These are phyloP conservation scores for Epizoanthus rinbou DNA, from an alignment of 92 coral and sea anemone species.

Conservation along the genomic window DNA sequence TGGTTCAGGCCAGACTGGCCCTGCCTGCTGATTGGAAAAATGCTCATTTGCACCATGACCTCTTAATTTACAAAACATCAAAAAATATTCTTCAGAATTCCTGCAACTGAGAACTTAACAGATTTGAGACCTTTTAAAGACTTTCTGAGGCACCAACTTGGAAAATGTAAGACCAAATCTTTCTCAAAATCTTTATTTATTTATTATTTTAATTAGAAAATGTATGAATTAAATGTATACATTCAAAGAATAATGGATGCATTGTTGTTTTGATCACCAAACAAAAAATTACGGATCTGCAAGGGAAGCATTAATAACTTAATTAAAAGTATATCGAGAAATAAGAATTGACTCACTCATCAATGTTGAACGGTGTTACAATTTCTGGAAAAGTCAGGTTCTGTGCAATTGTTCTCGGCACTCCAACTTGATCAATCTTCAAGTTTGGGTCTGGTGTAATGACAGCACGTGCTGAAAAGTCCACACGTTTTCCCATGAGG, in stretches of 20 bases:
- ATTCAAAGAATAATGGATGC: neutral
- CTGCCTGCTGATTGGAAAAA: too few species aligned
- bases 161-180: too few species aligned
- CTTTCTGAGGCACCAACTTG: too few species aligned
- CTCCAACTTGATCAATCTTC: constrained; percentile 98
- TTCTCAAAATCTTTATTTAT: too few species aligned
- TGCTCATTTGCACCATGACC: too few species aligned
- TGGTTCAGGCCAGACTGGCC: too few species aligned
- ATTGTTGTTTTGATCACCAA: neutral
- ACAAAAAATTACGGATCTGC: neutral
- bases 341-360: constrained; percentile 65
- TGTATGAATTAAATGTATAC: neutral
- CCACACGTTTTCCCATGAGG: constrained; percentile 99
- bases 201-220: too few species aligned
- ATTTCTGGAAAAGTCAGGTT: constrained; percentile 97
- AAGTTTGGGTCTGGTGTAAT: constrained; percentile 97
- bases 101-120: too few species aligned
- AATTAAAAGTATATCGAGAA: neutral
- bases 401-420: constrained; percentile 97
- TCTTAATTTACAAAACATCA: too few species aligned
- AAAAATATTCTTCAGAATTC: too few species aligned
- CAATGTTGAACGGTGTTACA: constrained; percentile 98
- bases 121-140: too few species aligned
- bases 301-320: neutral
- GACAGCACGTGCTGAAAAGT: constrained; percentile 99